phyloP scores from a whole-genome alignment of 2,113 vertebrate species.

The Barnardius zonarius region DNA sequence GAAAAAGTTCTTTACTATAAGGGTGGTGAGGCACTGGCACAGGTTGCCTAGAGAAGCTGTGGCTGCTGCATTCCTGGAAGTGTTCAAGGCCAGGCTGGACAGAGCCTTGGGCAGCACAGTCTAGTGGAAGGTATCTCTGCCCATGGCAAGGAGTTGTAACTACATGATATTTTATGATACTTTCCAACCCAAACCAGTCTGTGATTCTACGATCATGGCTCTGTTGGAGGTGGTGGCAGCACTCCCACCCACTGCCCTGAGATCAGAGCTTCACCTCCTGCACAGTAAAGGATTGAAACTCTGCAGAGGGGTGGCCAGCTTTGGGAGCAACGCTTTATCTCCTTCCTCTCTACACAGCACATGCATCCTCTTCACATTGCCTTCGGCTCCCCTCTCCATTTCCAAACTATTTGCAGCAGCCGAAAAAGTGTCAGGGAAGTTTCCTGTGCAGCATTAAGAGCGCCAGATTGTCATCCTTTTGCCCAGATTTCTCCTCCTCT shows the following conservation, averaged over 20 bases:
- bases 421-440: neutral
- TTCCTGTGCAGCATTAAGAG: rapidly evolving
- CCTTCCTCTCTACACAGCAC: rapidly evolving
- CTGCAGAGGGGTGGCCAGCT: neutral
- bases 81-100: neutral
- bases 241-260: rapidly evolving
- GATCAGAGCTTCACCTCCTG: neutral
- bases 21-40: neutral
- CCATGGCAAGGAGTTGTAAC: neutral
- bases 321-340: rapidly evolving
- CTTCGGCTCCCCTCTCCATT: neutral
- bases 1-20: neutral
- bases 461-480: rapidly evolving
- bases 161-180: neutral
- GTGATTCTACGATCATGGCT: neutral
- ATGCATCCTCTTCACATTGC: rapidly evolving
- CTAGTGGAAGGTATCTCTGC: neutral
- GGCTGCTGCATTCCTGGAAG: neutral
- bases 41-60: neutral
- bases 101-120: neutral
- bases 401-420: neutral
- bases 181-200: neutral
- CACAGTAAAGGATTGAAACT: too few relatives aligned
- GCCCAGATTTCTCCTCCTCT: too few relatives aligned
- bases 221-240: neutral